Conservation (phyloP, 2,888 invertebrate genomes). For the Tuberolachnus salignus region DNA sequence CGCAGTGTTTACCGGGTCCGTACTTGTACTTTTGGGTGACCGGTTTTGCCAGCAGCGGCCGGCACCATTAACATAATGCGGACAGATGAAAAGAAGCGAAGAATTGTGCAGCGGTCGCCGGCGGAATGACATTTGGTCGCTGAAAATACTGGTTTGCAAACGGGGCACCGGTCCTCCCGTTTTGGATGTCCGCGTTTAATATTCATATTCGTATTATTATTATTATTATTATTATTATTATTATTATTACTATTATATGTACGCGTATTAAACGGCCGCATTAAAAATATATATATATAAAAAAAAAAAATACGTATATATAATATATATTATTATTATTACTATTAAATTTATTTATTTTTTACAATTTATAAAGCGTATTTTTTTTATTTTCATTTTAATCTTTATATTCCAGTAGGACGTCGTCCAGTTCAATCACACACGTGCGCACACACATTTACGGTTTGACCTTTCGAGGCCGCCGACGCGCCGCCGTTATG, state of each 20-base stretch:
- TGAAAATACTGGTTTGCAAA: conserved; percentile 54
- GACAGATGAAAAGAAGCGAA: conserved; percentile 31
- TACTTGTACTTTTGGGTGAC: conserved; percentile 49
- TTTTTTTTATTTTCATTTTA: conserved; percentile 15
- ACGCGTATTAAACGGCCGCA: conserved; percentile 31
- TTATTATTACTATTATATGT: neutral
- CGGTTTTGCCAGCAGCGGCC: conserved; percentile 40
- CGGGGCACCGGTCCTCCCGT: conserved; percentile 50
- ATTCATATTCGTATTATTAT: conserved; percentile 9
- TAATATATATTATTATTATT: neutral
- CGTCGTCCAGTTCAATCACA: neutral
- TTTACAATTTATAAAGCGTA: neutral
- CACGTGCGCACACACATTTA: neutral
- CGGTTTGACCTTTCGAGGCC: conserved; percentile 49
- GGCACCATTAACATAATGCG: conserved; percentile 36
- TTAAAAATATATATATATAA: too few species aligned
- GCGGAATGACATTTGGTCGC: conserved; percentile 49
- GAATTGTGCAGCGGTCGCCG: conserved; percentile 35
- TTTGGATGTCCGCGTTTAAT: conserved; percentile 46
- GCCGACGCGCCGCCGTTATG: neutral
- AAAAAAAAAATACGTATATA: neutral
- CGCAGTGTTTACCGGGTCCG: conserved; percentile 14
- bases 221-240: conserved; percentile 13
- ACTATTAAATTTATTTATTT: neutral
- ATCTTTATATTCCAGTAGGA: conserved; percentile 49